Percentiles rank a stretch among this genome's conserved stretches.
These are phyloP conservation scores for Lottia scabra DNA, from an alignment of 2,888 invertebrate species.

Conservation along the genomic window DNA sequence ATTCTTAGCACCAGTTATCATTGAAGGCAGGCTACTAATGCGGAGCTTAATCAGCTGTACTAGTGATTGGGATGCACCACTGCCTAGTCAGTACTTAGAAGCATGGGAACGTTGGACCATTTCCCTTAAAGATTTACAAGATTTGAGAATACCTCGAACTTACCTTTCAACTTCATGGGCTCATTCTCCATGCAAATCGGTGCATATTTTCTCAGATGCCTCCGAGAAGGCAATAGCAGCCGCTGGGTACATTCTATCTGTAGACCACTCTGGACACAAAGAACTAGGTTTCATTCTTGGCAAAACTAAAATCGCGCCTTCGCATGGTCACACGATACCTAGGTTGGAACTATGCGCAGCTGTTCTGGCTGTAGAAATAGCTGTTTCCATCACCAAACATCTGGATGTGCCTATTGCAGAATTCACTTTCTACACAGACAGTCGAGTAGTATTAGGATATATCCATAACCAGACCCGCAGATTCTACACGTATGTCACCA, in stretches of 20 bases:
- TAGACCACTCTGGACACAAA: constrained; percentile 5
- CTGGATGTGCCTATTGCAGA: neutral
- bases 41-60: constrained; percentile 11
- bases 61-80: constrained; percentile 21
- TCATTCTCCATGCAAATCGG: neutral
- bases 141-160: constrained; percentile 15
- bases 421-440: neutral
- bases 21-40: constrained; percentile 21
- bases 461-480: neutral
- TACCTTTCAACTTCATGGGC: neutral
- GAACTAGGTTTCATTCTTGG: constrained; percentile 23
- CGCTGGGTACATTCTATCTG: constrained; percentile 20
- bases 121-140: constrained; percentile 10
- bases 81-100: constrained; percentile 1
- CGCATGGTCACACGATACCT: neutral
- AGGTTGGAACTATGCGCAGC: neutral
- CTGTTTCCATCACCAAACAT: neutral
- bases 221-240: constrained; percentile 25
- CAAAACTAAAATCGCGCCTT: constrained; percentile 28
- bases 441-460: neutral
- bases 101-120: constrained; percentile 21
- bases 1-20: constrained; percentile 18
- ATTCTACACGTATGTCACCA: neutral
- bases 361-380: neutral
- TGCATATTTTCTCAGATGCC: constrained; percentile 31